phyloP scores from a whole-genome alignment of 2,888 invertebrate species.

The Geotrupes spiniger region DNA sequence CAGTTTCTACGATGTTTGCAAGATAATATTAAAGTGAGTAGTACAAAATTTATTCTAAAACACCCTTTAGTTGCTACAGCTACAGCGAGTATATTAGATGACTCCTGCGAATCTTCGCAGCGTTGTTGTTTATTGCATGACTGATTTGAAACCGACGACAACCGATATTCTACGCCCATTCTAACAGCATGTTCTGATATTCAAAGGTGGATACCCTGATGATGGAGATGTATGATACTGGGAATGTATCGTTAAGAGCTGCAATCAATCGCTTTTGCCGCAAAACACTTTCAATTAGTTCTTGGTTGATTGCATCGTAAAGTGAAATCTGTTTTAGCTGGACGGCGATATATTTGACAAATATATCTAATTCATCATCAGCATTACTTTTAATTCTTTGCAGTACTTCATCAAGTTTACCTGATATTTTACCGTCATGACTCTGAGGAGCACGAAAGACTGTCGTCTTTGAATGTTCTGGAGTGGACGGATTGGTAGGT shows the following conservation, averaged over 20 bases:
- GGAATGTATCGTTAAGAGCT: neutral
- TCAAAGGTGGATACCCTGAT: constrained; percentile 6
- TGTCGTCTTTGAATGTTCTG: too few relatives aligned
- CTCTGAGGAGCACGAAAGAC: too few relatives aligned
- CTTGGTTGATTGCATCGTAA: neutral
- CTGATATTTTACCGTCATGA: too few relatives aligned
- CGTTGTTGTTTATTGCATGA: constrained; percentile 4
- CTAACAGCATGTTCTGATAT: constrained; percentile 4
- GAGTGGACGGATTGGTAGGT: too few relatives aligned
- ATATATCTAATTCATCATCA: constrained; percentile 23
- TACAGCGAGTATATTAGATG: constrained; percentile 11
- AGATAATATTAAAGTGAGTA: constrained; percentile 23
- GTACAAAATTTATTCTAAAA: constrained; percentile 3
- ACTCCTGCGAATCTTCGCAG: constrained; percentile 9
- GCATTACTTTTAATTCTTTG: constrained; percentile 15
- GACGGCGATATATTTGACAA: constrained; percentile 18
- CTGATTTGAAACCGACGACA: constrained; percentile 10
- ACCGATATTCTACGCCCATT: constrained; percentile 8
- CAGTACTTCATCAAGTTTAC: constrained; percentile 23
- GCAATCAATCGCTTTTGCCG: neutral
- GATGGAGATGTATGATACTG: constrained; percentile 1
- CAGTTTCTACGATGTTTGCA: constrained; percentile 25
- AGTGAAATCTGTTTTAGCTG: constrained; percentile 5
- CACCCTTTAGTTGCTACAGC: constrained; percentile 2
- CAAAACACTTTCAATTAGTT: neutral